phyloP scores from a whole-genome alignment of 2,888 invertebrate genomes.

The Iselma pallidipennis region DNA sequence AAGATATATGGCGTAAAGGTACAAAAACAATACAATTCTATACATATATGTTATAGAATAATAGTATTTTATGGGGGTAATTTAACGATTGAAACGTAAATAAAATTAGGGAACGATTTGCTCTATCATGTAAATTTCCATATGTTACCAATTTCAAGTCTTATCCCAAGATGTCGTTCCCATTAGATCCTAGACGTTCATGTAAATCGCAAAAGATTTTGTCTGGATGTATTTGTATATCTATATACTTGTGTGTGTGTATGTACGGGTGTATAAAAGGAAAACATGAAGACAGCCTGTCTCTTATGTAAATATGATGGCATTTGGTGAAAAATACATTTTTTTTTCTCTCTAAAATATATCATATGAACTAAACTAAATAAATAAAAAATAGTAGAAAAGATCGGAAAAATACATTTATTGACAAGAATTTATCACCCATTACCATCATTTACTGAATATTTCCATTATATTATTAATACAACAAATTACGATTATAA shows the following conservation, averaged over 20 bases:
- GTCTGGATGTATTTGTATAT: no score
- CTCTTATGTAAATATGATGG: constrained; percentile 3
- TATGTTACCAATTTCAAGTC: neutral
- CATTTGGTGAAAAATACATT: neutral
- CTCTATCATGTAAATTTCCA: neutral
- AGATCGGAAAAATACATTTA: neutral
- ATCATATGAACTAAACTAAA: neutral
- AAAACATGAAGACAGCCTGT: neutral
- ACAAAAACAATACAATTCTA: no score
- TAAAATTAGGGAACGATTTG: neutral
- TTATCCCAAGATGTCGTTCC: neutral
- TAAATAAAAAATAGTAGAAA: neutral
- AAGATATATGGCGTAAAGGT: no score
- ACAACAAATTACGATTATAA: no score
- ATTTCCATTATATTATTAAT: neutral
- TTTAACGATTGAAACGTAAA: no score
- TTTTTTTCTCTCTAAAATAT: neutral
- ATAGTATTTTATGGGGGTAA: no score
- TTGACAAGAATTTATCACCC: neutral
- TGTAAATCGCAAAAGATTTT: neutral
- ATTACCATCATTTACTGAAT: neutral
- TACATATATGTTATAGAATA: no score
- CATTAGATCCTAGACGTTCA: neutral
- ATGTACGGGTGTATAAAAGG: neutral
- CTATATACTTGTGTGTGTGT: no score